phyloP scores from a whole-genome alignment of 1,140 invertebrate species.

The Nephila pilipes region DNA sequence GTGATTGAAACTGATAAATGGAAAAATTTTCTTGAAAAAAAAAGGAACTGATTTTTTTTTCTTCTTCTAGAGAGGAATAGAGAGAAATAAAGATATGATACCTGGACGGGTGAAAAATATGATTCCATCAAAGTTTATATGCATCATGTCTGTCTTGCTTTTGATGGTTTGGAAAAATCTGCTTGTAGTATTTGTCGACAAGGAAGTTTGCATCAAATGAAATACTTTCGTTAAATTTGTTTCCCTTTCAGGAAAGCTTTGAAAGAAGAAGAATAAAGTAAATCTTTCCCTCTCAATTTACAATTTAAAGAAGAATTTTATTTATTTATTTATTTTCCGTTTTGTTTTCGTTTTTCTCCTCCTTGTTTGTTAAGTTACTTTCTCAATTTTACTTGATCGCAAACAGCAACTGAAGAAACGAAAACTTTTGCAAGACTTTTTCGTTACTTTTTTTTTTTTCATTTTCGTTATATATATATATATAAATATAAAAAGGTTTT shows the following conservation, averaged over 20 bases:
- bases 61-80: background rate
- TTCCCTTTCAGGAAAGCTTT: background rate
- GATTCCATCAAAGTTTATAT: slow-evolving; percentile 39
- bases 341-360: background rate
- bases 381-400: slow-evolving; percentile 3
- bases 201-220: slow-evolving; percentile 24
- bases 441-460: background rate
- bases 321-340: slow-evolving; percentile 6
- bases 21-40: slow-evolving; percentile 41
- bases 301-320: slow-evolving; percentile 44
- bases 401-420: background rate
- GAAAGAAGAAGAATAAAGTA: background rate
- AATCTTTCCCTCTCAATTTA: slow-evolving; percentile 63
- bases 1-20: slow-evolving; percentile 68
- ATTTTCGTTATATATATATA: background rate
- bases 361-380: slow-evolving; percentile 21
- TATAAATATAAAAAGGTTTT: background rate
- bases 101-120: slow-evolving; percentile 24
- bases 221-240: slow-evolving; percentile 53
- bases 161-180: background rate
- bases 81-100: slow-evolving; percentile 38
- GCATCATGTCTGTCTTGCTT: background rate
- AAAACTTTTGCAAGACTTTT: background rate
- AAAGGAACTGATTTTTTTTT: background rate
- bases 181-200: slow-evolving; percentile 24